Evolutionary conservation across 1,140 invertebrate genomes (phyloP).

Genomic region (Drosophila orena): DNA sequence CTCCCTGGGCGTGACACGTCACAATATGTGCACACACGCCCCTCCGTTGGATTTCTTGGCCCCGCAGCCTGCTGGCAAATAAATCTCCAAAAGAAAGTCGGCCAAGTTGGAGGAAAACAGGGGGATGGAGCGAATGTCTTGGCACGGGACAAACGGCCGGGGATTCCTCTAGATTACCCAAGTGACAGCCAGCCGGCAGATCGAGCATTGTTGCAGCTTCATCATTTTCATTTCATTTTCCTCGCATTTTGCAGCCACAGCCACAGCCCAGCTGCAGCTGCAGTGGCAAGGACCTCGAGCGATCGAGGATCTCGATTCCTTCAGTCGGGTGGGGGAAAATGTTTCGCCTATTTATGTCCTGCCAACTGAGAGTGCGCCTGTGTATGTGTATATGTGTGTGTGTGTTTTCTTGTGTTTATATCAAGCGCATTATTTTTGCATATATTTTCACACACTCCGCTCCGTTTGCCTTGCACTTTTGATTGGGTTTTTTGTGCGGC

Average conservation of each 20-base stretch:
- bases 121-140: slow-evolving; percentile 51
- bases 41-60: slow-evolving; percentile 20
- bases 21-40: slow-evolving; percentile 76
- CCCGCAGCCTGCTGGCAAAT: slow-evolving; percentile 51
- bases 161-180: slow-evolving; percentile 71
- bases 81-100: slow-evolving; percentile 71
- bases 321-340: slow-evolving; percentile 34
- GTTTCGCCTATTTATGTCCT: slow-evolving; percentile 43
- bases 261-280: slow-evolving; percentile 32
- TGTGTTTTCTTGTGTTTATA: slow-evolving; percentile 39
- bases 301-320: slow-evolving; percentile 42
- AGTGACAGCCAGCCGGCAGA: slow-evolving; percentile 71
- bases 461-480: slow-evolving; percentile 66
- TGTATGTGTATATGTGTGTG: slow-evolving; percentile 7
- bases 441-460: slow-evolving; percentile 51
- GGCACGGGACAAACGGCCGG: slow-evolving; percentile 60
- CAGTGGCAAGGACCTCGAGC: slow-evolving; percentile 48
- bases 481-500: slow-evolving; percentile 48
- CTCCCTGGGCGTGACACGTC: slow-evolving; percentile 74
- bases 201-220: slow-evolving; percentile 64
- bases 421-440: slow-evolving; percentile 69
- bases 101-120: slow-evolving; percentile 23
- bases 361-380: slow-evolving; percentile 3
- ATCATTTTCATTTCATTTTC: slow-evolving; percentile 68
- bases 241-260: slow-evolving; percentile 57